Percentiles rank a stretch among this genome's conserved stretches.
phyloP scores from a whole-genome alignment of 2,113 vertebrate species.

The Amphiprion ocellaris region DNA sequence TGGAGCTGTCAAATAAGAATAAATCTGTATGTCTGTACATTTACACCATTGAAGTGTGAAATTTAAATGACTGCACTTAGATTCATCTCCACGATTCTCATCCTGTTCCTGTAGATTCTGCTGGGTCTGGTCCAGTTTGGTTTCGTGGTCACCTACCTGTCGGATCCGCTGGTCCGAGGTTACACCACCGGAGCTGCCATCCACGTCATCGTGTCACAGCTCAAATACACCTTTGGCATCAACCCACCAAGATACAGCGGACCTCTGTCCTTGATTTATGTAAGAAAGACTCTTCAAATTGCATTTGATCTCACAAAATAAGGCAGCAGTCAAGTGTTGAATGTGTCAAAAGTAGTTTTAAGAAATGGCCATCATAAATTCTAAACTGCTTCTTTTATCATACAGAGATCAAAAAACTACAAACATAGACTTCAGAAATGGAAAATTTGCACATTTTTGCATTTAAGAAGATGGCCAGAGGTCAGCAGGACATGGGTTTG shows the following conservation, averaged over 20 bases:
- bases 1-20: not conserved
- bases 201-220: slow-evolving; percentile 93
- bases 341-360: too few relatives aligned
- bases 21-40: not conserved
- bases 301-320: too few relatives aligned
- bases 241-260: slow-evolving; percentile 80
- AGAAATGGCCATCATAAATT: too few relatives aligned
- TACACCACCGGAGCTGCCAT: slow-evolving; percentile 93
- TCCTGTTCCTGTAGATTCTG: slow-evolving; percentile 82
- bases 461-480: not conserved
- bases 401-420: not conserved
- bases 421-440: not conserved
- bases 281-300: slow-evolving; percentile 74
- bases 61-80: not conserved
- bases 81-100: not conserved
- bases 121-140: slow-evolving; percentile 93
- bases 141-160: slow-evolving; percentile 96
- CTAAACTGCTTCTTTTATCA: not conserved
- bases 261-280: slow-evolving; percentile 89
- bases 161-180: slow-evolving; percentile 92
- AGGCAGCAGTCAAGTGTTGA: too few relatives aligned
- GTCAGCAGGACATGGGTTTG: not conserved
- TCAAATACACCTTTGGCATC: slow-evolving; percentile 94
- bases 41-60: not conserved
- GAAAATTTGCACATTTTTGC: not conserved